phyloP scores from a whole-genome alignment of 30 jellyfish, hydroid and myxozoan genomes.

The Nemopilema nomurai region DNA sequence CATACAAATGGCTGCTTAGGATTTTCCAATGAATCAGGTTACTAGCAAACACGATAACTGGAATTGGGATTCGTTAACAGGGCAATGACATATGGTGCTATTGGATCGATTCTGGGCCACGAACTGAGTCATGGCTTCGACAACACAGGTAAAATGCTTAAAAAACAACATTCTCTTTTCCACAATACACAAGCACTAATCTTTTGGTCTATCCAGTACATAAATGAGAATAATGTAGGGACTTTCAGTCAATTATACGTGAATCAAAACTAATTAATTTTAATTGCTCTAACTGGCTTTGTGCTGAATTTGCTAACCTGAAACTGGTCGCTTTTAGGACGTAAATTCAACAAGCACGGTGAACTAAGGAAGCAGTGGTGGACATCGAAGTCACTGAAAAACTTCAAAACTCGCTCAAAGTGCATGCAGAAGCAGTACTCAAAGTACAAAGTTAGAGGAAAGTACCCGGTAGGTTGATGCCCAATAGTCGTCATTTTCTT shows the following conservation, averaged over 20 bases:
- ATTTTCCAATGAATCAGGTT: too few species aligned
- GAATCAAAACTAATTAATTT: too few species aligned
- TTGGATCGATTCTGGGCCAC: constrained; percentile 98
- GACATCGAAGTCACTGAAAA: constrained; percentile 76
- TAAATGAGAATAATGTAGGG: too few species aligned
- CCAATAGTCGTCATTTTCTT: too few species aligned
- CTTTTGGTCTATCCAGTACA: too few species aligned
- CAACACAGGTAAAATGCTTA: constrained; percentile 71
- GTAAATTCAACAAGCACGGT: constrained; percentile 95
- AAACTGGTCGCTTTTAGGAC: constrained; percentile 32
- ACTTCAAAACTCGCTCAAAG: constrained; percentile 76
- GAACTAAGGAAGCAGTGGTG: constrained; percentile 96
- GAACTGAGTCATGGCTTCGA: constrained; percentile 97
- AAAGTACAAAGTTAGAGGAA: constrained; percentile 86
- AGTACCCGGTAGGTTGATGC: constrained; percentile 67
- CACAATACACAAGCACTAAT: too few species aligned
- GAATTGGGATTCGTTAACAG: constrained; percentile 49
- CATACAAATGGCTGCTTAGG: background rate
- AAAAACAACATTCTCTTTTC: too few species aligned
- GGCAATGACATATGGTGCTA: constrained; percentile 98
- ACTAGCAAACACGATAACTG: too few species aligned
- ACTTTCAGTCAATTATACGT: too few species aligned
- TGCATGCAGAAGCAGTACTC: constrained; percentile 95
- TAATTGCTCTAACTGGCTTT: too few species aligned
- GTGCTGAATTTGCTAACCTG: background rate